Conservation (phyloP, 2,113 vertebrate species). For the Oriolus oriolus region DNA sequence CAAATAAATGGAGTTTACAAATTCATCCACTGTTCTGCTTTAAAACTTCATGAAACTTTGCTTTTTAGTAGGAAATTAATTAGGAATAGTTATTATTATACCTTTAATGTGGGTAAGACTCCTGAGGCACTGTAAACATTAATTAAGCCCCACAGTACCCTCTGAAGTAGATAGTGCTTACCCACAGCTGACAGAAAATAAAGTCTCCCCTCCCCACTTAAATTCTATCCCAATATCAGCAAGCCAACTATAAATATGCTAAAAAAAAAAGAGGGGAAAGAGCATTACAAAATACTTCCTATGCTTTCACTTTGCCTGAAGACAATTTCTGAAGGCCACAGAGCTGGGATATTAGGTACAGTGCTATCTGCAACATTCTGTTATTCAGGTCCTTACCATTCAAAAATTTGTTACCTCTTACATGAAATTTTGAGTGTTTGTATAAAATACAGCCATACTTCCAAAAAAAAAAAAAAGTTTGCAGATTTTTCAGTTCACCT, state of each 20-base stretch:
- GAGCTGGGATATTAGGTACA: background rate
- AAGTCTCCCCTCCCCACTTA: background rate
- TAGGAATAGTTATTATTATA: slow-evolving; percentile 34
- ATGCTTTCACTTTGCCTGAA: background rate
- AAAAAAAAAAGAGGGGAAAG: background rate
- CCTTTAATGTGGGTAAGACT: slow-evolving; percentile 36
- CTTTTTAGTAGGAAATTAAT: slow-evolving; percentile 51
- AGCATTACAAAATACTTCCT: background rate
- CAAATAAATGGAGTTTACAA: slow-evolving; percentile 45
- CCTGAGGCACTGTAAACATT: slow-evolving; percentile 43
- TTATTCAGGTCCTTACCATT: background rate
- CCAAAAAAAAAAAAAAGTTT: background rate
- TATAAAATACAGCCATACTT: background rate
- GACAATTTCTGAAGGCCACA: background rate
- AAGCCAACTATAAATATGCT: background rate
- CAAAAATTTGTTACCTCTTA: background rate
- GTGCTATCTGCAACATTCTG: background rate
- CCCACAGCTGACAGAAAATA: background rate
- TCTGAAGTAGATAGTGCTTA: slow-evolving; percentile 27
- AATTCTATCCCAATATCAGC: background rate
- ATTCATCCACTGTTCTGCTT: slow-evolving; percentile 29
- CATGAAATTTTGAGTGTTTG: background rate
- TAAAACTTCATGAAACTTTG: slow-evolving; percentile 42
- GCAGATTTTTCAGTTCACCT: background rate
- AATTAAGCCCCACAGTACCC: slow-evolving; percentile 33